phyloP scores from a whole-genome alignment of 2,888 invertebrate genomes.

The Kuschelorhynchus macadamiae region DNA sequence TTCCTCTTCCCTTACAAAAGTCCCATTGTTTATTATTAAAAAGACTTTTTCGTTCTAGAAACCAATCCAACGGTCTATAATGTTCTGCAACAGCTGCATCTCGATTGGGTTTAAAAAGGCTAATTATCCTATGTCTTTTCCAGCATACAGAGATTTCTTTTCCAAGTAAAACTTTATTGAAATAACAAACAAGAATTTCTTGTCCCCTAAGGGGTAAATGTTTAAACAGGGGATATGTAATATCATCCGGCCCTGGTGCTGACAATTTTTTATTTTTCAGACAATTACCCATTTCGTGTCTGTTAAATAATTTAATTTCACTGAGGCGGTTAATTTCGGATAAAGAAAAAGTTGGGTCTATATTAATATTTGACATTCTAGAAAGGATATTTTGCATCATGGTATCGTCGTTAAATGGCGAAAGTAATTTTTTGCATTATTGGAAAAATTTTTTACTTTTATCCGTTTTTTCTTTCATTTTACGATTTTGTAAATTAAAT shows the following conservation, averaged over 20 bases:
- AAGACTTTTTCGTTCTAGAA: no score
- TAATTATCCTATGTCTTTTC: conserved; percentile 7
- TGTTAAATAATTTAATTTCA: background rate
- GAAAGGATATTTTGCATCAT: background rate
- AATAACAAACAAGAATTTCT: background rate
- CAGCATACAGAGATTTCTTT: background rate
- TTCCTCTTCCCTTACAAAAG: no score
- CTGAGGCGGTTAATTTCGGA: background rate
- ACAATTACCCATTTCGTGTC: background rate
- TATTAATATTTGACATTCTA: background rate
- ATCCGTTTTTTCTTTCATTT: no score
- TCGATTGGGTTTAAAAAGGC: no score
- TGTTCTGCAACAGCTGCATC: background rate
- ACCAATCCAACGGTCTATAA: no score
- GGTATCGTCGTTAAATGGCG: background rate
- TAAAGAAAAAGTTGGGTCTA: no score
- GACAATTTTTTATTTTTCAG: conserved; percentile 17
- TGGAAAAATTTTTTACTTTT: conserved; percentile 18
- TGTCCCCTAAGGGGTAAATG: background rate
- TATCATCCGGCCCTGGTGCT: conserved; percentile 24
- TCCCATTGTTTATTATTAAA: no score
- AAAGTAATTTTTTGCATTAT: background rate
- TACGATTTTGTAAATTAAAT: no score
- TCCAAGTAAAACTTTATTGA: background rate
- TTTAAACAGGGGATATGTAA: conserved; percentile 18